phyloP scores from a whole-genome alignment of 2,888 invertebrate species.

The Orchesellides sinensis region DNA sequence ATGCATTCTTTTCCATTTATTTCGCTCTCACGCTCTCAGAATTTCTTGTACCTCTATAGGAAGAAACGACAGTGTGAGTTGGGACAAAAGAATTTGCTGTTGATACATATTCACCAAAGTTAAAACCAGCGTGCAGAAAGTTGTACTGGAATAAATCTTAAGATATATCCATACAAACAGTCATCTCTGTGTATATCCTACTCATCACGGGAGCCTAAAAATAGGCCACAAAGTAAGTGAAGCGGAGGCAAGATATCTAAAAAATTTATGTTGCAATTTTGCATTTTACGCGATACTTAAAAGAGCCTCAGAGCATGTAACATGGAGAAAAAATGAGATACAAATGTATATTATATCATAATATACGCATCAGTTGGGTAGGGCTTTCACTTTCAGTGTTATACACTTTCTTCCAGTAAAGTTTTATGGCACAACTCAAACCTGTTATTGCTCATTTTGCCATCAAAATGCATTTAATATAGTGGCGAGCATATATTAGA shows the following conservation, averaged over 20 bases:
- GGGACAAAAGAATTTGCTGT: too few relatives aligned
- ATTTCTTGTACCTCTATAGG: neutral
- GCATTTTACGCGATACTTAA: neutral
- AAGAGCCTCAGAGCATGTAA: too few relatives aligned
- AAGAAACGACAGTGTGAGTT: too few relatives aligned
- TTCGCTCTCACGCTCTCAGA: neutral
- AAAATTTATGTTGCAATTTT: neutral
- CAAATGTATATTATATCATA: neutral
- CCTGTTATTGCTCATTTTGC: neutral
- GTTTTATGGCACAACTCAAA: neutral
- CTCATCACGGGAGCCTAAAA: neutral
- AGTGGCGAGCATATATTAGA: neutral
- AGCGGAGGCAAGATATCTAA: neutral
- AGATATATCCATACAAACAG: too few relatives aligned
- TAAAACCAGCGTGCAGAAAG: too few relatives aligned
- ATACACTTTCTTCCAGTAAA: neutral
- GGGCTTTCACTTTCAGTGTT: neutral
- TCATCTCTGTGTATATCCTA: neutral
- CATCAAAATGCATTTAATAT: conserved; percentile 9
- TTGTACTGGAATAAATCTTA: too few relatives aligned
- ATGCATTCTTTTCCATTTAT: conserved; percentile 1
- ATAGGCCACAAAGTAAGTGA: neutral
- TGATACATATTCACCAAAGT: too few relatives aligned
- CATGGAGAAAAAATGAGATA: too few relatives aligned
- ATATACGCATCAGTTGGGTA: neutral